Evolutionary conservation across 1,140 invertebrate genomes (phyloP).

Genomic region (Mercenaria mercenaria): DNA sequence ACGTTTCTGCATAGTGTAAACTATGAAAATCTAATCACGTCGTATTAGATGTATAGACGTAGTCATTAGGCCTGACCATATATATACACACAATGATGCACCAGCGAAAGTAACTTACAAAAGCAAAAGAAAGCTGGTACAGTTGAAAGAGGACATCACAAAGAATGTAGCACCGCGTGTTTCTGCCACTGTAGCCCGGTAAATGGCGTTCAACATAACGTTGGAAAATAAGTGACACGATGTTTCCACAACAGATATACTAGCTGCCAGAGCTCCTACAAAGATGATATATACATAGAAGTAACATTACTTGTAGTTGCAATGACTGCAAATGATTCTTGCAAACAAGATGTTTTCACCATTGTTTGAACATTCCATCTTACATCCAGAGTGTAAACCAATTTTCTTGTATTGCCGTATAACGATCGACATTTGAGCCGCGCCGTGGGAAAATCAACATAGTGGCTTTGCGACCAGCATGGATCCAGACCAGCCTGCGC

Average conservation of each 20-base stretch:
- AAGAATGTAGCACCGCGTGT: neutral
- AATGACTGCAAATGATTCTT: too few species aligned
- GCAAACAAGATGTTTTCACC: too few species aligned
- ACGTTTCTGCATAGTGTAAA: neutral
- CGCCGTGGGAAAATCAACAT: neutral
- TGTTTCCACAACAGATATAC: conserved; percentile 18
- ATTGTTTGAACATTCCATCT: too few species aligned
- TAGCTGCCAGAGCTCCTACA: conserved; percentile 10
- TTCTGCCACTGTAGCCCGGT: neutral
- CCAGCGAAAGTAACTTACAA: conserved; percentile 7
- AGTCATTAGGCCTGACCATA: too few species aligned
- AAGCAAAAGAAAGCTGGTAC: neutral
- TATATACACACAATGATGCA: too few species aligned
- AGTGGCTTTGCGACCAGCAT: too few species aligned
- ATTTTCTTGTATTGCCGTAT: too few species aligned
- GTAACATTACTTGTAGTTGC: neutral
- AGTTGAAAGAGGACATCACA: conserved; percentile 1
- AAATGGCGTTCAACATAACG: neutral
- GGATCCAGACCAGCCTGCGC: too few species aligned
- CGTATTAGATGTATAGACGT: too few species aligned
- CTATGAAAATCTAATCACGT: too few species aligned
- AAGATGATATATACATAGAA: neutral
- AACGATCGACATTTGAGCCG: neutral
- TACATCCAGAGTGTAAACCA: too few species aligned
- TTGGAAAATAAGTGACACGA: neutral